Evolutionary conservation across 2,797 vertebrate species (phyloP).

Genomic region (Dicrostonyx torquatus): DNA sequence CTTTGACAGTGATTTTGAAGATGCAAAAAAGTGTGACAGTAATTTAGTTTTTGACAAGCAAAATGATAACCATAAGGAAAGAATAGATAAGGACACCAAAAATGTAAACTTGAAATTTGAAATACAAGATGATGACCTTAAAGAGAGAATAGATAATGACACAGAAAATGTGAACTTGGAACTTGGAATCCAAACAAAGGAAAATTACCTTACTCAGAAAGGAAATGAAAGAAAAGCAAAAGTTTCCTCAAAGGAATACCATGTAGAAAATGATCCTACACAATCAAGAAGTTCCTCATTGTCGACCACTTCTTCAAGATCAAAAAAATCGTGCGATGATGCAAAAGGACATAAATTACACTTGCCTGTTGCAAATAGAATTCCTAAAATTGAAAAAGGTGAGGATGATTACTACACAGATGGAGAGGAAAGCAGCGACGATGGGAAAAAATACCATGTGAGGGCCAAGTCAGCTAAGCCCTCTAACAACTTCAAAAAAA

Average conservation of each 20-base stretch:
- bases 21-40: slow-evolving; percentile 77
- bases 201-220: slow-evolving; percentile 68
- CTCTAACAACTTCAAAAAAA: slow-evolving; percentile 83
- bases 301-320: slow-evolving; percentile 62
- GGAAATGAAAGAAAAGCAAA: slow-evolving; percentile 73
- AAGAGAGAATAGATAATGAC: slow-evolving; percentile 31
- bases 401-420: slow-evolving; percentile 87
- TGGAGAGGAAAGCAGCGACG: slow-evolving; percentile 88
- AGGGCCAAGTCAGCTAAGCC: slow-evolving; percentile 84
- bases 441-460: slow-evolving; percentile 82
- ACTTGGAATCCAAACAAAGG: slow-evolving; percentile 64
- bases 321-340: slow-evolving; percentile 74
- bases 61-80: slow-evolving; percentile 65
- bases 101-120: slow-evolving; percentile 31
- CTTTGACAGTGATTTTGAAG: slow-evolving; percentile 95
- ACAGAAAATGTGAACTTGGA: not conserved
- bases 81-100: slow-evolving; percentile 43
- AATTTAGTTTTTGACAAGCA: slow-evolving; percentile 67
- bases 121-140: slow-evolving; percentile 49
- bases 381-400: slow-evolving; percentile 82
- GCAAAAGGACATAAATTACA: slow-evolving; percentile 72
- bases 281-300: slow-evolving; percentile 50
- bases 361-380: slow-evolving; percentile 79
- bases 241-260: slow-evolving; percentile 39
- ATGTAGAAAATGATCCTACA: slow-evolving; percentile 18